A percentile compares a stretch with the other conserved stretches of the same genome.
phyloP scores from a whole-genome alignment of 2,113 vertebrate species.

The Colossoma macropomum region DNA sequence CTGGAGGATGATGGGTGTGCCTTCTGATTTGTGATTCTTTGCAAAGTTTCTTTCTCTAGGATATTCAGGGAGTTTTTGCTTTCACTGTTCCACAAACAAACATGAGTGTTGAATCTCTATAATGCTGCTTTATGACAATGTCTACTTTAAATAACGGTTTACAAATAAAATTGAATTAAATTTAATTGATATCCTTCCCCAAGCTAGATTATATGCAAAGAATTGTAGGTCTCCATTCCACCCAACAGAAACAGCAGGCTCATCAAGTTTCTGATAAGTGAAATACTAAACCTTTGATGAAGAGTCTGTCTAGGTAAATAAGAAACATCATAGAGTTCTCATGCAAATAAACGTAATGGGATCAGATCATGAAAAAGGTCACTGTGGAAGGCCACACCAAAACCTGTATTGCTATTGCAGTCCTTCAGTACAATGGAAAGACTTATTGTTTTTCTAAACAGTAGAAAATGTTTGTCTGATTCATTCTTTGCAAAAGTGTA shows the following conservation, averaged over 20 bases:
- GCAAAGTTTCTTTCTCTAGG: not conserved
- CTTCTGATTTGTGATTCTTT: not conserved
- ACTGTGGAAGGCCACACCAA: not conserved
- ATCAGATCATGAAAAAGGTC: not conserved
- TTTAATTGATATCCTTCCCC: not conserved
- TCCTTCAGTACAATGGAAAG: not conserved
- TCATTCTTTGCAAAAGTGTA: not conserved
- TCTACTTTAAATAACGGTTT: not conserved
- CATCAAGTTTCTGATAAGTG: too few species aligned
- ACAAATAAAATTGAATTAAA: not conserved
- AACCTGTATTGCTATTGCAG: not conserved
- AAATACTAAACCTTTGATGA: too few species aligned
- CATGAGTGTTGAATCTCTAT: too few species aligned
- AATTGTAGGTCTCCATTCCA: not conserved
- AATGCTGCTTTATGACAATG: not conserved
- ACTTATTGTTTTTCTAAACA: not conserved
- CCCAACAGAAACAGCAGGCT: not conserved
- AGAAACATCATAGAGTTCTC: not conserved
- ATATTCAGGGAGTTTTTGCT: not conserved
- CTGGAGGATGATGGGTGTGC: not conserved
- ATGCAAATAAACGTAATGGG: not conserved
- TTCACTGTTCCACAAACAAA: not conserved
- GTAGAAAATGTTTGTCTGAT: not conserved
- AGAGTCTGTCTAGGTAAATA: too few species aligned
- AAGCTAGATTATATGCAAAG: not conserved